Conservation (phyloP, 37 sponge, comb jelly and placozoan genomes). For the Amphimedon queenslandica region DNA sequence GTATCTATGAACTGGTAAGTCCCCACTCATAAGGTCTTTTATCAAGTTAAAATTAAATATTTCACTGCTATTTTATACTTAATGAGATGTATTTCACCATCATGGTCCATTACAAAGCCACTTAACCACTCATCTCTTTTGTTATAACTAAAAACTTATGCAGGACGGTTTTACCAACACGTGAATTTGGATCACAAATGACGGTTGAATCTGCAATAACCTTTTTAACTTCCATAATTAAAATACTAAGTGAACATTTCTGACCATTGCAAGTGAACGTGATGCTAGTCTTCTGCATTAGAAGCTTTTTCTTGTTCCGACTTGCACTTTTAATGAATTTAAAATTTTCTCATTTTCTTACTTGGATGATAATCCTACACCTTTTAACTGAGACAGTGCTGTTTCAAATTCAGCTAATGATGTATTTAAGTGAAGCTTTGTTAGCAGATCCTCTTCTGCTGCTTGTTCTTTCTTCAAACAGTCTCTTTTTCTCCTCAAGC, state of each 20-base stretch:
- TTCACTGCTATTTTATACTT: background rate
- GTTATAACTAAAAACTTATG: background rate
- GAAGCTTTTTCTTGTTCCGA: slow-evolving; percentile 22
- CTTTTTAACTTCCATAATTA: slow-evolving; percentile 5
- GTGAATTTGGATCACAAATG: background rate
- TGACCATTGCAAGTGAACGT: slow-evolving; percentile 7
- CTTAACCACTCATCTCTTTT: background rate
- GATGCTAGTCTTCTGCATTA: slow-evolving; percentile 13
- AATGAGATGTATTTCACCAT: background rate
- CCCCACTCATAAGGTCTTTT: background rate
- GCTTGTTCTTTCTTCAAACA: background rate
- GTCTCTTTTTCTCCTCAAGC: slow-evolving; percentile 12
- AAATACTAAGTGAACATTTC: slow-evolving; percentile 3
- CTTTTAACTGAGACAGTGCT: background rate
- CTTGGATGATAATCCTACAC: background rate
- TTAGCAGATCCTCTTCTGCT: slow-evolving; percentile 19
- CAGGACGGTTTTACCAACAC: slow-evolving; percentile 3
- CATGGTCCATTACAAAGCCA: slow-evolving; percentile 1
- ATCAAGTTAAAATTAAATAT: background rate
- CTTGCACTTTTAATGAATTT: slow-evolving; percentile 16
- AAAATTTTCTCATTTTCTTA: background rate
- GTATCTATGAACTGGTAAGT: too few species aligned
- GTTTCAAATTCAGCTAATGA: slow-evolving; percentile 17
- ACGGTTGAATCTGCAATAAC: background rate
- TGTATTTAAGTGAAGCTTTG: slow-evolving; percentile 22